These are phyloP conservation scores for Saccopteryx bilineata DNA, from an alignment of 2,113 vertebrate species.

Conservation along the genomic window DNA sequence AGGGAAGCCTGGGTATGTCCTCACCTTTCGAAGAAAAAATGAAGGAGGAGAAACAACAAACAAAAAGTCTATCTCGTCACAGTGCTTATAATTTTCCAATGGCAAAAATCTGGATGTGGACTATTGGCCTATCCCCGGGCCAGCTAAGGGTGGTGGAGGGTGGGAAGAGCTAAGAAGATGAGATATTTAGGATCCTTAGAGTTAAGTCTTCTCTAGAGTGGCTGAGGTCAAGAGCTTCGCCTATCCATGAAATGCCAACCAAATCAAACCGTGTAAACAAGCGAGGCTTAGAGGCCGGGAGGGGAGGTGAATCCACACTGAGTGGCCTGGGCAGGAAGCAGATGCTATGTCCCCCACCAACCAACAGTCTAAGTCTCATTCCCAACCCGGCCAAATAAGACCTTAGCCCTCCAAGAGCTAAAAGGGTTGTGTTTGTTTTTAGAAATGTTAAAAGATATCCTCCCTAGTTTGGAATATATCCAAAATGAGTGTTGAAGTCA, in stretches of 20 bases:
- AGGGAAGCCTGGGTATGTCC: background rate
- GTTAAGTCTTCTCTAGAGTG: background rate
- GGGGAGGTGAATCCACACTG: background rate
- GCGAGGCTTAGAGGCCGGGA: background rate
- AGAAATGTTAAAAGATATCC: slow-evolving; percentile 50
- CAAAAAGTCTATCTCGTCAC: background rate
- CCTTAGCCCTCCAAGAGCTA: background rate
- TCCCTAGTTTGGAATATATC: background rate
- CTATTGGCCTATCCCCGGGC: background rate
- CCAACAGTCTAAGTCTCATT: background rate
- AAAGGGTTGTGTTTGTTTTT: slow-evolving; percentile 54
- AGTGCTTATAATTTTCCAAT: background rate
- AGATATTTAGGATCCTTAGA: background rate
- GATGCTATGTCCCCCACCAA: fast-evolving
- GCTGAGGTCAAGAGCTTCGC: background rate
- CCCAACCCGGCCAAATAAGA: background rate
- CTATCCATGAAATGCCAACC: background rate
- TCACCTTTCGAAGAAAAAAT: background rate
- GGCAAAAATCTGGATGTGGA: background rate
- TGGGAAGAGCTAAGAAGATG: background rate
- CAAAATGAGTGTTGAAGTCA: background rate
- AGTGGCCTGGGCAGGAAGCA: background rate
- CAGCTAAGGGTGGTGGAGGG: background rate
- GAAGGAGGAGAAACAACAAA: background rate
- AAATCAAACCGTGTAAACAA: background rate